Conservation (phyloP, 2,888 invertebrate species). For the Orthosia cruda region DNA sequence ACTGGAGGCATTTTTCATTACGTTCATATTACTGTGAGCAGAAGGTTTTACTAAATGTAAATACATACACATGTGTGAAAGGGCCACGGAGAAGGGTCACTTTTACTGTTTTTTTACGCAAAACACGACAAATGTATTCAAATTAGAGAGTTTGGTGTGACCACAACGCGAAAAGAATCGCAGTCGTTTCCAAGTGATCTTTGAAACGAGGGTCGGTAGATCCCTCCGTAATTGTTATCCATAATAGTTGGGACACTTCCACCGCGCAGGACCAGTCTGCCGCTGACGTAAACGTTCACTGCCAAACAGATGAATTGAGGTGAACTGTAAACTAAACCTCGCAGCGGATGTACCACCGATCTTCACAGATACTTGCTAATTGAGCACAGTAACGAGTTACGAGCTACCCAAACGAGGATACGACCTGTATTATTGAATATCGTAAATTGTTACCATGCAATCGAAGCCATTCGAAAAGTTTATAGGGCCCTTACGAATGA, state of each 20-base stretch:
- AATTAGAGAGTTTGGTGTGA: slow-evolving; percentile 69
- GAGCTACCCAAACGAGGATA: slow-evolving; percentile 64
- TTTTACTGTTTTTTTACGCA: slow-evolving; percentile 68
- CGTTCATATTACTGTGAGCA: slow-evolving; percentile 42
- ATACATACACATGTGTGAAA: slow-evolving; percentile 50
- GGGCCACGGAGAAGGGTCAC: slow-evolving; percentile 60
- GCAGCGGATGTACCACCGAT: slow-evolving; percentile 62
- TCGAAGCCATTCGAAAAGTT: slow-evolving; percentile 78
- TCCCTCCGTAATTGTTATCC: slow-evolving; percentile 77
- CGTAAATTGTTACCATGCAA: slow-evolving; percentile 75
- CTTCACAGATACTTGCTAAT: slow-evolving; percentile 76
- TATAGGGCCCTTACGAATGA: slow-evolving; percentile 77
- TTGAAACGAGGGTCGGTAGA: slow-evolving; percentile 73
- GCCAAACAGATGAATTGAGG: slow-evolving; percentile 70
- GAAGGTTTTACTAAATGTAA: slow-evolving; percentile 55
- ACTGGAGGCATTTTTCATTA: slow-evolving; percentile 51
- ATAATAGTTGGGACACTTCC: slow-evolving; percentile 70
- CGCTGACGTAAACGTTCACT: slow-evolving; percentile 73
- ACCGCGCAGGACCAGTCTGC: slow-evolving; percentile 58
- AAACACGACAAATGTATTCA: slow-evolving; percentile 70
- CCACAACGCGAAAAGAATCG: slow-evolving; percentile 74
- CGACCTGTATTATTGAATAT: slow-evolving; percentile 74
- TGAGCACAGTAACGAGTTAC: slow-evolving; percentile 68
- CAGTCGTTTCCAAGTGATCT: slow-evolving; percentile 75
- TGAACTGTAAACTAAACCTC: slow-evolving; percentile 62